A percentile compares a stretch with the other conserved stretches of the same genome.
These are phyloP conservation scores for Bombylius discolor DNA, from an alignment of 2,888 invertebrate genomes.

Conservation along the genomic window DNA sequence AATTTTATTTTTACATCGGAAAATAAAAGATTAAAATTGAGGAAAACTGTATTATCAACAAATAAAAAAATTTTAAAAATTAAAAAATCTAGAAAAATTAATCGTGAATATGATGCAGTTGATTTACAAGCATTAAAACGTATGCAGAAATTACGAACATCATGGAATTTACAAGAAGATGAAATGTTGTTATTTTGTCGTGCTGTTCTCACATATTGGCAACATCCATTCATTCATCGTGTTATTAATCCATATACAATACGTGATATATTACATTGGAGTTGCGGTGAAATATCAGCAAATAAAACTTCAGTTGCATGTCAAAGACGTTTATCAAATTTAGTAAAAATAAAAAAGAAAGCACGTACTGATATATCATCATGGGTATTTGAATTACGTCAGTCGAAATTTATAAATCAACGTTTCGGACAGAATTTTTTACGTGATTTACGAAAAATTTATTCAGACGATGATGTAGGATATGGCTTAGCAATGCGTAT, in stretches of 20 bases:
- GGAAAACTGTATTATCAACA: background rate
- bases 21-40: background rate
- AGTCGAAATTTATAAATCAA: conserved; percentile 39
- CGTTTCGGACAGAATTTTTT: conserved; percentile 35
- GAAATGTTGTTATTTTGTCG: conserved; percentile 52
- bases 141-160: conserved; percentile 46
- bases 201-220: conserved; percentile 43
- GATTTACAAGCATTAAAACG: conserved; percentile 50
- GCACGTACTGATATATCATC: conserved; percentile 46
- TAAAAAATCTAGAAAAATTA: background rate
- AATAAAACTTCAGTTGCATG: conserved; percentile 60
- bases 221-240: conserved; percentile 32
- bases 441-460: conserved; percentile 26
- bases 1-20: background rate
- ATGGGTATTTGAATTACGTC: conserved; percentile 47
- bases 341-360: conserved; percentile 42
- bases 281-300: conserved; percentile 32
- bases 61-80: background rate
- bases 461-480: conserved; percentile 22
- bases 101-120: conserved; percentile 42
- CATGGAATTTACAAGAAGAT: conserved; percentile 58
- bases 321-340: conserved; percentile 47
- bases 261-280: conserved; percentile 44
- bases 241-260: conserved; percentile 36
- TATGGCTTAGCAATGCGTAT: conserved; percentile 25